Base-by-base conservation (phyloP, 2,888 invertebrate species). In the Meghimatium bilineatum region DNA sequence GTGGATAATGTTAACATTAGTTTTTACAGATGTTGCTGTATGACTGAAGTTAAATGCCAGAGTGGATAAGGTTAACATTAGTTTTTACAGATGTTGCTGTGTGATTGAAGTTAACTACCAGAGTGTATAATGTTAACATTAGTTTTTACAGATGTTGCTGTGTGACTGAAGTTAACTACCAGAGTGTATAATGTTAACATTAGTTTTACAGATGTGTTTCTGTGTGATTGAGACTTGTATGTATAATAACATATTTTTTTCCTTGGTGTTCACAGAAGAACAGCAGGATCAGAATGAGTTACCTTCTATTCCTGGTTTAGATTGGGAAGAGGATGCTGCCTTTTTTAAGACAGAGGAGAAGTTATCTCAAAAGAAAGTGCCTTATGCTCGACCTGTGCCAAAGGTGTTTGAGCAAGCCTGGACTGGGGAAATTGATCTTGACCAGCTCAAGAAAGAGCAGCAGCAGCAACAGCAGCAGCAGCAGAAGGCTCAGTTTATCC, bases 371-470 rank as follows among this genome's bases (percentile, higher is more conserved):
- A 93, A 94, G 87, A 94, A 95, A 92, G 97, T 97, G 82, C 98
- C 98, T 14, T 98, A 97, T 92, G 97, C 98, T 90, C 98, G 98
- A 94, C 98, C 98, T 29, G 98, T 99, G 93, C 98, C 98, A 3
- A 96, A 97, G 90, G 97, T 97, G 92, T 99, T 99, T 94, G 98
- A 98, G 94, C 97, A 97, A n/a, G 97, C 98, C 89, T 99, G 99
- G 99, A 90, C 98, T 97, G 92, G 92, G 67, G 92, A 92, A 78
- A 90, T 91, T 14, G 84, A 87, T 82, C 69, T 77, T 23, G 85
- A 85, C n/a, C 75, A 75, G 83, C 85, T 80, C 38, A 87, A 83
- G 75, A 84, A 85, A 82, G 86, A 67, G 56, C 74, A 72, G 84
- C 82, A 79, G 69, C 81, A 78, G 36, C 82, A 82, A 83, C 67